phyloP scores from a whole-genome alignment of 2,113 vertebrate species.

The Argyrosomus japonicus region DNA sequence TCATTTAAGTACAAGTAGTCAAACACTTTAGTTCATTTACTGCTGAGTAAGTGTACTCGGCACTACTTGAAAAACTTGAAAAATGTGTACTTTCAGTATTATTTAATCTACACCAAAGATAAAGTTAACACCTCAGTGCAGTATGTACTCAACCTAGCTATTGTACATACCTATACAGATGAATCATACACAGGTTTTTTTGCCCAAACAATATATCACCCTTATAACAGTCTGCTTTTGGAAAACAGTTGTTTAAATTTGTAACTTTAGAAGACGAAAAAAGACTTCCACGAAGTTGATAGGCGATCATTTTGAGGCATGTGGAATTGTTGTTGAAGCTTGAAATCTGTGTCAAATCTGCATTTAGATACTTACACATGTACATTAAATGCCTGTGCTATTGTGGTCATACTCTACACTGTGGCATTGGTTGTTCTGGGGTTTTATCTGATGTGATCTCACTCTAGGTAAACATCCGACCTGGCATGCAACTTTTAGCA shows the following conservation, averaged over 20 bases:
- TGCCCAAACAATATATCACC: background rate
- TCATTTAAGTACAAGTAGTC: background rate
- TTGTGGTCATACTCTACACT: slow-evolving; percentile 47
- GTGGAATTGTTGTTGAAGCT: slow-evolving; percentile 40
- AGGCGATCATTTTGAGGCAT: background rate
- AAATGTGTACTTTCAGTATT: too few species aligned
- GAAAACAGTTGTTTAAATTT: background rate
- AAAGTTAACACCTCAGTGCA: background rate
- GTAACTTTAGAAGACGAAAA: slow-evolving; percentile 13
- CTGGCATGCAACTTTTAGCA: slow-evolving; percentile 66
- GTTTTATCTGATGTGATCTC: slow-evolving; percentile 73
- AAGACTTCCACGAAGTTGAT: background rate
- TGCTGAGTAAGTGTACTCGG: background rate
- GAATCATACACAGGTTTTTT: background rate
- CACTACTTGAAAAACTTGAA: too few species aligned
- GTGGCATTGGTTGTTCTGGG: slow-evolving; percentile 10
- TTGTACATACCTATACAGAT: background rate
- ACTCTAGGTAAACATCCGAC: slow-evolving; percentile 75
- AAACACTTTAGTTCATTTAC: background rate
- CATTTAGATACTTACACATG: slow-evolving; percentile 40
- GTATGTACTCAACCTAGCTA: background rate
- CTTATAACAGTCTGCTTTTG: background rate
- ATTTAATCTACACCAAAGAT: background rate
- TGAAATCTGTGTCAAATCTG: slow-evolving; percentile 36
- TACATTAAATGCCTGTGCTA: slow-evolving; percentile 21